Evolutionary conservation across 2,888 invertebrate species (phyloP).

Genomic region (Rhingia campestris): DNA sequence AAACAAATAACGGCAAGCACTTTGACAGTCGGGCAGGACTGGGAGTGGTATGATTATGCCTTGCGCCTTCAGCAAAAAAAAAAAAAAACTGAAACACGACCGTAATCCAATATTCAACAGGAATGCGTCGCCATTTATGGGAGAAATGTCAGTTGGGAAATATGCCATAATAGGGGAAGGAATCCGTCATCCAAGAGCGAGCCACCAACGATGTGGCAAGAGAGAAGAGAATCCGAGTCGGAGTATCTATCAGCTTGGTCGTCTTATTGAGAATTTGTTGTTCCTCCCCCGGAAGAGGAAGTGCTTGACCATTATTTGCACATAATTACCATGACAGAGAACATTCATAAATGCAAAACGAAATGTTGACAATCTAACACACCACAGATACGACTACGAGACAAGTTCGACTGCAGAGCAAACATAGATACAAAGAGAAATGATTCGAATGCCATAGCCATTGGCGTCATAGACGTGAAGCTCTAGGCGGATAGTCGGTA

Average conservation of each 20-base stretch:
- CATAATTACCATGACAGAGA: slow-evolving; percentile 31
- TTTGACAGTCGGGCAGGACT: slow-evolving; percentile 27
- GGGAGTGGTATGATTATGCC: background rate
- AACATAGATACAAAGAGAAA: slow-evolving; percentile 6
- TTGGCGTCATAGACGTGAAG: slow-evolving; percentile 34
- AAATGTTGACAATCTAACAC: background rate
- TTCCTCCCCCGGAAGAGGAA: slow-evolving; percentile 37
- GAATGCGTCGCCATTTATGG: slow-evolving; percentile 62
- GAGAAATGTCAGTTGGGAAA: slow-evolving; percentile 27
- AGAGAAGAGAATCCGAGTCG: background rate
- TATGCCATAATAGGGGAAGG: slow-evolving; percentile 37
- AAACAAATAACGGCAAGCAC: slow-evolving; percentile 23
- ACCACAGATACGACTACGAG: background rate
- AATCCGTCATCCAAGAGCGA: no score
- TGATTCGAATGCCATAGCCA: slow-evolving; percentile 46
- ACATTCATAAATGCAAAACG: slow-evolving; percentile 31
- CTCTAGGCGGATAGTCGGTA: slow-evolving; percentile 1
- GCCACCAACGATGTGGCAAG: no score
- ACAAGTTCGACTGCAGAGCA: background rate
- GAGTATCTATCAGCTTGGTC: background rate
- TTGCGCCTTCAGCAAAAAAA: background rate
- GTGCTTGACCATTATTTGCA: slow-evolving; percentile 41
- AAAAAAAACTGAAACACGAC: slow-evolving; percentile 6
- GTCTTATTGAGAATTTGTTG: slow-evolving; percentile 10
- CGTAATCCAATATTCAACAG: slow-evolving; percentile 65